phyloP scores from a whole-genome alignment of 2,113 vertebrate genomes.

The Meriones unguiculatus region DNA sequence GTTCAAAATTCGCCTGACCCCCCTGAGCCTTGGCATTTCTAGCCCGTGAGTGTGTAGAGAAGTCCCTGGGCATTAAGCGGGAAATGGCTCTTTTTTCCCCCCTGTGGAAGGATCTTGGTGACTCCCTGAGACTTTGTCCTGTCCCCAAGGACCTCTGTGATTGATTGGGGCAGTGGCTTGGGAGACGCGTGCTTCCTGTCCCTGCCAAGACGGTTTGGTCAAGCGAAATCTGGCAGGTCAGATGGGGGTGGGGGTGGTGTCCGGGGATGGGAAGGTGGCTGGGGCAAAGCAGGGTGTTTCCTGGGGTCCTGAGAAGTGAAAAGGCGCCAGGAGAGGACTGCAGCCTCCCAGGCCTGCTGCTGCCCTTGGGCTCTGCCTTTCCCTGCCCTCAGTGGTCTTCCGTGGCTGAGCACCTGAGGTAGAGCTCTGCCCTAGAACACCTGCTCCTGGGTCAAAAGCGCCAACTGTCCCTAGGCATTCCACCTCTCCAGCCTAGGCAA shows the following conservation, averaged over 20 bases:
- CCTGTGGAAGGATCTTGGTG: background rate
- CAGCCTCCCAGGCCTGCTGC: background rate
- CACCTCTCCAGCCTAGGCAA: background rate
- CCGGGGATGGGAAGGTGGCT: background rate
- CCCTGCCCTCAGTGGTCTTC: background rate
- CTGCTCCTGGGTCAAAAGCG: slow-evolving; percentile 19
- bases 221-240: background rate
- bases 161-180: slow-evolving; percentile 54
- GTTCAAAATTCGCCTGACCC: background rate
- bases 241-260: background rate
- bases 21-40: background rate
- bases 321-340: background rate
- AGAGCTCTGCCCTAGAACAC: background rate
- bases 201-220: background rate
- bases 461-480: background rate
- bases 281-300: background rate
- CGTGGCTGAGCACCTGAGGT: background rate
- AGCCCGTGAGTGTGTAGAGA: background rate
- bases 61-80: background rate
- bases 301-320: background rate
- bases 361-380: slow-evolving; percentile 34
- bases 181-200: slow-evolving; percentile 48
- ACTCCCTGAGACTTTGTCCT: background rate
- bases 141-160: slow-evolving; percentile 36
- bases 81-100: background rate